Base-by-base conservation (phyloP, 2,113 vertebrate genomes). In the Ochotona curzoniae region DNA sequence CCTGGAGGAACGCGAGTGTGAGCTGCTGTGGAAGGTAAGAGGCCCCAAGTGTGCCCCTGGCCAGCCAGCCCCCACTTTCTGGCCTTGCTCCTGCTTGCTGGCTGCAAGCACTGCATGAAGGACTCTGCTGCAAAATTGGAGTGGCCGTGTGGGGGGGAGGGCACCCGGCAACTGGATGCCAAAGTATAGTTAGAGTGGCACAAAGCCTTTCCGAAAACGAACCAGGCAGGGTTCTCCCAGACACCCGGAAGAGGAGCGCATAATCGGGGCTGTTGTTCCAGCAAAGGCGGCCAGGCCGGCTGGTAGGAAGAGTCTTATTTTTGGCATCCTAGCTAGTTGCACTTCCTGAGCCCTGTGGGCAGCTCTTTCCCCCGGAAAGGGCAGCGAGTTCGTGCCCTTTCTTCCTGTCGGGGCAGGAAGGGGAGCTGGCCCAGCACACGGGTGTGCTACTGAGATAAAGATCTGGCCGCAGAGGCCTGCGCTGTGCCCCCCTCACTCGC, bases 21-120 rank as follows among this genome's bases (percentile, higher is more conserved):
- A 99, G 97, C 98, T 99, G 90, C 98, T 99, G 17, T 99, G 99
- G 99, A 99, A 99, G 99, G 99, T 99, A 98, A 96, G 90, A 3
- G 23, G 15, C 14, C 5, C 5, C 0, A 0, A 1, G 14, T 2
- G 1, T 14, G 57, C 7, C 3, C 14, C 35, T 13, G 38, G 38
- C 10, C 0, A 2, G 13, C 30, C 0, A 1, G 23, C 54, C 21
- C 2, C 8, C 61, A 6, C 38, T 6, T 44, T 44, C 38, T 44
- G 38, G 38, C 38, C 38, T 44, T 44, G 38, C 38, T 44, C 38
- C 38, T 44, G 38, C 38, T 44, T 44, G 4, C 38, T 44, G 38
- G 38, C 38, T 44, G 38, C 6, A 44, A 44, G 38, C 38, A 44
- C 3, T 44, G 38, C 38, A 44, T 44, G 38, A 44, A 44, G 38